Evolutionary conservation across 64 coral and sea anemone genomes (phyloP), one percentile per base, ranked within the genome.

Genomic region (Montipora capricornis): DNA sequence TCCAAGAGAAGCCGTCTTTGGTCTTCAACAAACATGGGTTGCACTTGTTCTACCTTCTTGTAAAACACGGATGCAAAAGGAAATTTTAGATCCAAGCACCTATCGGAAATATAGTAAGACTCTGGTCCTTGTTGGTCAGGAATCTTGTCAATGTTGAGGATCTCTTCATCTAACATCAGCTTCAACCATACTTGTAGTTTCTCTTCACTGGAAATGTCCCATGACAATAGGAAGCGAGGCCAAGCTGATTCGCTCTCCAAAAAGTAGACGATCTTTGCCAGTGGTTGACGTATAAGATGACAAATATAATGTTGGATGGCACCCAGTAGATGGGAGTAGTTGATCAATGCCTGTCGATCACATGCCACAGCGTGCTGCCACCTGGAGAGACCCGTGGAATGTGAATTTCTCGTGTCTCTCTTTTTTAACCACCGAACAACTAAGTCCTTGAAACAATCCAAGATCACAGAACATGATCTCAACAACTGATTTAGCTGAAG

Each of bases 241-340:
- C 92, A 97, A 6, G 84, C 92, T 8, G 88, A 97, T 47, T 97
- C 83, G 24, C 91, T 97, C 55, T 97, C 91, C 83, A 97, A 83
- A 77, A 97, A 97, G 81, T 91, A 97, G 46, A 97, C 89, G 49
- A 97, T 97, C 87, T 80, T 94, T 37, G 95, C 83, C 14, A 97
- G 48, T 16, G 95, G 95, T 24, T 91, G 81, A 55, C 92, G 92
- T 29, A 97, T 86, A 17, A 94, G 77, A 66, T 94, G 88, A n/a
- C 47, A 89, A 13, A 97, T 53, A 77, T 85, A 76, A 78, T 91
- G 82, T 49, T 97, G 76, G 69, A 97, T 88, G 2, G 95, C 95
- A 20, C 68, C 91, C 9, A 97, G 77, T 1, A 97, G 57, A 29
- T 93, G 94, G 8, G 95, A 97, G 17, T 81, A 97, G 62, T 97